Conservation (phyloP, 1,140 invertebrate species). For the Carposina sasakii region DNA sequence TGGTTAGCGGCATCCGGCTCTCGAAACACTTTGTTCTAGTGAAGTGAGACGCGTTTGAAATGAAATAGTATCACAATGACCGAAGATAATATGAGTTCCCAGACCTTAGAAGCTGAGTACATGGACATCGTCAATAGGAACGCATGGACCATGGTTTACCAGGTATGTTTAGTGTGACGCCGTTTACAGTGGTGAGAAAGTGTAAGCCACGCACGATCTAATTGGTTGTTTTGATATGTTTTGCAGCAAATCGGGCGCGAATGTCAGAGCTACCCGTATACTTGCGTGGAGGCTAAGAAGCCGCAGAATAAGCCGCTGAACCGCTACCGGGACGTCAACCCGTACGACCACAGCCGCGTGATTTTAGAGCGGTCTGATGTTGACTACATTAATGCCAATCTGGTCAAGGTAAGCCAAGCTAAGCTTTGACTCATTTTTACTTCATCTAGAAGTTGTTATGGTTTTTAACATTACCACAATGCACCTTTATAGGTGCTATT, state of each 20-base stretch:
- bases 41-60: conserved; percentile 30
- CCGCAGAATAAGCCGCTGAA: conserved; percentile 87
- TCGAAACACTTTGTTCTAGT: conserved; percentile 33
- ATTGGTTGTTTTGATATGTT: conserved; percentile 6
- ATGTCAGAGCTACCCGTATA: conserved; percentile 73
- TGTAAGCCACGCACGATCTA: conserved; percentile 46
- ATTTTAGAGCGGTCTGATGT: conserved; percentile 80
- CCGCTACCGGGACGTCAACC: conserved; percentile 95
- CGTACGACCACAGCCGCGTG: conserved; percentile 94
- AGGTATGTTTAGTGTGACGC: conserved; percentile 70
- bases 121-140: conserved; percentile 76
- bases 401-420: conserved; percentile 81
- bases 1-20: conserved; percentile 45
- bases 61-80: conserved; percentile 44
- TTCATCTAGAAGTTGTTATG: too few species aligned
- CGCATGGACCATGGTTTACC: conserved; percentile 78
- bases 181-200: neutral
- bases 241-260: conserved; percentile 70
- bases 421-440: too few species aligned
- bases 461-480: too few species aligned
- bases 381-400: conserved; percentile 96
- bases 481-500: neutral
- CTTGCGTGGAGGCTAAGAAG: conserved; percentile 84
- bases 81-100: conserved; percentile 45
- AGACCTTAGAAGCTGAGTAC: conserved; percentile 80